Evolutionary conservation across 2,888 invertebrate genomes (phyloP), one percentile per base, ranked within the genome.

Genomic region (Papilio elwesi): DNA sequence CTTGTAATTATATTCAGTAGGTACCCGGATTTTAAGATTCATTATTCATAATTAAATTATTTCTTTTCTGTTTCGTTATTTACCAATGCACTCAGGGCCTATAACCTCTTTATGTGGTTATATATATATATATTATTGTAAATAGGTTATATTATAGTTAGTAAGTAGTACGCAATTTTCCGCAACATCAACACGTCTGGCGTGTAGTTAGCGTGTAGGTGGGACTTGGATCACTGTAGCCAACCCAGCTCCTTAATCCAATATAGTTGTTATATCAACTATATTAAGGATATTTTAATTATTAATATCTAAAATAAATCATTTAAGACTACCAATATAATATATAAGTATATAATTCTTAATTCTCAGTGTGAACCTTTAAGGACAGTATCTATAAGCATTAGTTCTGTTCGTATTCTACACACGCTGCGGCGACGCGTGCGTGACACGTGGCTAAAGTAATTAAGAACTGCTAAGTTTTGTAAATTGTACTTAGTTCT

Each of bases 371-470:
- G 4, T 26, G 26, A 26, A 26, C 26, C 26, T 55, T 55, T 51
- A 51, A n/a, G n/a, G n/a, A 38, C 38, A 43, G 38, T 59, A n/a
- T 59, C n/a, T 43, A 59, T 59, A 59, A 59, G 2, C 13, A 59
- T 59, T 62, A 62, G 16, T 13, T 65, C 16, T 36, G 43, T 43
- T 43, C 43, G 38, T 49, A 71, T 71, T 71, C 65, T 0, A 65
- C 49, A 71, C 70, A 36, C 48, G 65, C 15, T 55, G 12, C 12
- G 43, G 71, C 73, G 74, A 66, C 69, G 79, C 80, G 78, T 80
- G 80, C 81, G 82, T 85, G 84, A 83, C 84, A 78, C 77, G 74
- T 74, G 73, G 74, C 76, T 74, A 74, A 78, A 80, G 79, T 78
- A 81, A 79, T 81, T 81, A 79, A 74, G 76, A 77, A 78, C 76